phyloP scores from a whole-genome alignment of 2,113 vertebrate species.

The Chloropsis hardwickii region DNA sequence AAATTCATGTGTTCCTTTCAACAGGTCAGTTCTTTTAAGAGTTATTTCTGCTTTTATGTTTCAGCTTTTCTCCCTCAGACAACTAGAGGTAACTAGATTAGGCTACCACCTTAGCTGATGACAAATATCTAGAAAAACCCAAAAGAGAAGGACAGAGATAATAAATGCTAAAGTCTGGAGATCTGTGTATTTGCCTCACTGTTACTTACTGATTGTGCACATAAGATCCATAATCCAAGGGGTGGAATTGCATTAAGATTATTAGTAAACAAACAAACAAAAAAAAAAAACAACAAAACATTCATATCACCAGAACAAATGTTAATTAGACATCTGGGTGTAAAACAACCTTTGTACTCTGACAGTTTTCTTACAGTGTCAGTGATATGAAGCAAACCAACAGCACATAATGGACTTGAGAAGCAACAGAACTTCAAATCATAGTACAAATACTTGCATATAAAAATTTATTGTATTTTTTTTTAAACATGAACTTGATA shows the following conservation, averaged over 20 bases:
- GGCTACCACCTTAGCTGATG: neutral
- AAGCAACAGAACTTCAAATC: neutral
- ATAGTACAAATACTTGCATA: neutral
- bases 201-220: neutral
- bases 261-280: neutral
- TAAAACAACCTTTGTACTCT: neutral
- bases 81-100: neutral
- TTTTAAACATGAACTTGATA: neutral
- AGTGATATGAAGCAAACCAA: neutral
- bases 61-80: neutral
- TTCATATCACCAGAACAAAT: neutral
- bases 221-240: neutral
- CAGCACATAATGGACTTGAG: neutral
- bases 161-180: neutral
- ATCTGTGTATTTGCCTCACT: neutral
- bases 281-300: no score
- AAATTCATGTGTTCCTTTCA: neutral
- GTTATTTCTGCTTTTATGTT: neutral
- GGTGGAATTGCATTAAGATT: neutral
- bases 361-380: neutral
- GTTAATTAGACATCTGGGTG: neutral
- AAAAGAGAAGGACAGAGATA: neutral
- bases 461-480: constrained; percentile 49
- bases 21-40: neutral
- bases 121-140: neutral